Conservation (phyloP, 1,140 invertebrate species). For the Sycobia sp. region DNA sequence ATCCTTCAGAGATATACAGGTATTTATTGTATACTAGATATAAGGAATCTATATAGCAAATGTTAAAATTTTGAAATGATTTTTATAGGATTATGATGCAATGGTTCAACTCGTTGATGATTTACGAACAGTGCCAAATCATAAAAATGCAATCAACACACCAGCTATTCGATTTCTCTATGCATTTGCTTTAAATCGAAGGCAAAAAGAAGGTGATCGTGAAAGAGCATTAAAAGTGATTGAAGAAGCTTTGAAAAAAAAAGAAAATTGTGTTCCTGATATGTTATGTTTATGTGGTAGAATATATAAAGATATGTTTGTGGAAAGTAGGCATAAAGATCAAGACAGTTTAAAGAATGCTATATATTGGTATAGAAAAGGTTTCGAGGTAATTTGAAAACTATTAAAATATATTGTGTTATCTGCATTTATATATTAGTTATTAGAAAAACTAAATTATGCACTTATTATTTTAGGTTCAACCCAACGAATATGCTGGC, state of each 20-base stretch:
- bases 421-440: slow-evolving; percentile 9
- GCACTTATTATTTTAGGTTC: slow-evolving; percentile 66
- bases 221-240: slow-evolving; percentile 93
- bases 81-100: slow-evolving; percentile 87
- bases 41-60: background rate
- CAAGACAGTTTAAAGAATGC: slow-evolving; percentile 87
- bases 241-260: slow-evolving; percentile 85
- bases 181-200: slow-evolving; percentile 95
- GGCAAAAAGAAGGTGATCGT: slow-evolving; percentile 92
- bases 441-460: background rate
- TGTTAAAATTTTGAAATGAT: slow-evolving; percentile 32
- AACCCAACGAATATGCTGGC: slow-evolving; percentile 98
- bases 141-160: slow-evolving; percentile 87
- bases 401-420: background rate
- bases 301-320: slow-evolving; percentile 99
- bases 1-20: slow-evolving; percentile 89
- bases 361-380: slow-evolving; percentile 97
- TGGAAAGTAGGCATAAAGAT: slow-evolving; percentile 92
- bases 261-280: slow-evolving; percentile 93
- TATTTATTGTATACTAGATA: slow-evolving; percentile 41
- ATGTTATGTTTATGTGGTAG: slow-evolving; percentile 98
- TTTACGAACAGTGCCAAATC: slow-evolving; percentile 89
- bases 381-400: slow-evolving; percentile 75
- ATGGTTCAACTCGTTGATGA: slow-evolving; percentile 98
- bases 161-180: slow-evolving; percentile 91